phyloP scores from a whole-genome alignment of 2,888 invertebrate species.

The Desoria tigrina region DNA sequence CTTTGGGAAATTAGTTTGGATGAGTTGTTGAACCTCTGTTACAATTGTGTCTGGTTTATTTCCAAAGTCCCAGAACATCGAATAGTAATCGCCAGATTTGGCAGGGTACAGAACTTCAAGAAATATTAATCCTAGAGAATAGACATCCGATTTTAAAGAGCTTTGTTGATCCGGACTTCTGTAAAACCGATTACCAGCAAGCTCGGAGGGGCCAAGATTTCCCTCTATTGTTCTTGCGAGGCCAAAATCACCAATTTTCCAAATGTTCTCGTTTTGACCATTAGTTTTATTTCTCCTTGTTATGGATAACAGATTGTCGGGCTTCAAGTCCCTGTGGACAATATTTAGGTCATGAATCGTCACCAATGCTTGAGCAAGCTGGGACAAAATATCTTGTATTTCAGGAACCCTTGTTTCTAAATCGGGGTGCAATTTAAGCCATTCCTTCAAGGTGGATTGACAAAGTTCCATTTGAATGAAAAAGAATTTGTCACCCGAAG shows the following conservation, averaged over 20 bases:
- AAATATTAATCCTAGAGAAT: neutral
- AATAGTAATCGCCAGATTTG: neutral
- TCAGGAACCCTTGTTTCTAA: neutral
- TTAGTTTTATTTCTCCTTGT: neutral
- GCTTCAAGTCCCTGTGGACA: neutral
- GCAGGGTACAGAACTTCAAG: neutral
- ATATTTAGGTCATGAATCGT: neutral
- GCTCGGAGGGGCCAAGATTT: neutral
- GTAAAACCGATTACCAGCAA: neutral
- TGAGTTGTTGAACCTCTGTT: too few relatives aligned
- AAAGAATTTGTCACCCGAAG: neutral
- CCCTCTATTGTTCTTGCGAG: neutral
- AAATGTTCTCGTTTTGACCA: too few relatives aligned
- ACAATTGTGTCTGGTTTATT: too few relatives aligned
- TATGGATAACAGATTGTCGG: neutral
- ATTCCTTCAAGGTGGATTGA: too few relatives aligned
- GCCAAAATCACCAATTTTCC: slow-evolving; percentile 3
- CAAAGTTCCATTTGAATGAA: neutral
- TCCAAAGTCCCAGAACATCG: too few relatives aligned
- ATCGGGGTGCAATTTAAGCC: too few relatives aligned
- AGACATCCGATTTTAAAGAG: neutral
- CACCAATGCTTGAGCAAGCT: neutral
- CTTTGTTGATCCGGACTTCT: neutral
- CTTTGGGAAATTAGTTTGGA: neutral
- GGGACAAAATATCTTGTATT: neutral